Evolutionary conservation across 1,140 invertebrate genomes (phyloP), one percentile per base, ranked within the genome.

Genomic region (Drosophila funebris): DNA sequence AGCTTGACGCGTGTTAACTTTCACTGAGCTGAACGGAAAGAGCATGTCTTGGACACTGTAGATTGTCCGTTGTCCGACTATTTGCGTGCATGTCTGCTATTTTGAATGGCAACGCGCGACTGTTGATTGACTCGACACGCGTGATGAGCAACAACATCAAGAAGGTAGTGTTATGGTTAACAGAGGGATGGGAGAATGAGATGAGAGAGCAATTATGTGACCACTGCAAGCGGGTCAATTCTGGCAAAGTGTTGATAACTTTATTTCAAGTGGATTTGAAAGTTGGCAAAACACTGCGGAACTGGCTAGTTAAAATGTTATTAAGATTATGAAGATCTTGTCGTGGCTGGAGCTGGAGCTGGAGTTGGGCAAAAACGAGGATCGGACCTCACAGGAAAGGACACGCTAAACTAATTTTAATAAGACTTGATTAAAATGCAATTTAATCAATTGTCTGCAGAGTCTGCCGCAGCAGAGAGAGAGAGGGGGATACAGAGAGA

Each of bases 341-440:
- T 44, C 20, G 43, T 27, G 14, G 22, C 4, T 43, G 16, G 8
- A 44, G 14, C 2, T 11, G n/a, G n/a, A n/a, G n/a, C 37, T n/a
- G 2, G 4, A 6, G 24, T 3, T n/a, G n/a, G n/a, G n/a, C n/a
- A n/a, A n/a, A n/a, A n/a, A n/a, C n/a, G n/a, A n/a, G n/a, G n/a
- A n/a, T n/a, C n/a, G 44, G 77, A 78, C 74, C 77, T 24, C 77
- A 81, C 80, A 82, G 66, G 53, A 75, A 83, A 78, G 14, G 27
- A 16, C 11, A 75, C 78, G 78, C 67, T 85, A 87, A 87, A 87
- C 83, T 72, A 75, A 87, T 87, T 87, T 87, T 87, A 87, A 87
- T 87, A 82, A 87, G 82, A 82, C 83, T 80, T 87, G 83, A 88
- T 87, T 87, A 87, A 87, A 87, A 87, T 82, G 78, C 78, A 88